Evolutionary conservation across 2,797 vertebrate species (phyloP).

Genomic region (Microctenopoma lineatum): DNA sequence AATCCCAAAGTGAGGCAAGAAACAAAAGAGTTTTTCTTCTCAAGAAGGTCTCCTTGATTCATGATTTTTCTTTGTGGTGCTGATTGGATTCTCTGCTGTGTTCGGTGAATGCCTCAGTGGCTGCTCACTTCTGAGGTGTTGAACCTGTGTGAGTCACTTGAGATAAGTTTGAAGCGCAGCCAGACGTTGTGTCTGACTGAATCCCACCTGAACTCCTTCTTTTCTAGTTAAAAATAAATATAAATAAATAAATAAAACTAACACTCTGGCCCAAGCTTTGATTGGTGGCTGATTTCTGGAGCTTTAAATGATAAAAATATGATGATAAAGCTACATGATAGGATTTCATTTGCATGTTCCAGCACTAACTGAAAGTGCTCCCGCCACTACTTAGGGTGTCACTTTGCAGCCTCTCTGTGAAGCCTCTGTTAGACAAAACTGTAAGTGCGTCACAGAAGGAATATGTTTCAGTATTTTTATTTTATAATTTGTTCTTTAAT

Average conservation of each 20-base stretch:
- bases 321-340: slow-evolving; percentile 50
- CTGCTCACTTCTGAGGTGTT: slow-evolving; percentile 28
- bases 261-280: not conserved
- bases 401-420: slow-evolving; percentile 28
- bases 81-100: slow-evolving; percentile 46
- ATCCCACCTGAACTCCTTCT: slow-evolving; percentile 26
- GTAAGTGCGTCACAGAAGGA: not conserved
- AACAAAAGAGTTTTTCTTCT: slow-evolving; percentile 42
- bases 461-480: slow-evolving; percentile 11
- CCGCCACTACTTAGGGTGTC: slow-evolving; percentile 31
- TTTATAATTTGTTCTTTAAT: slow-evolving; percentile 6
- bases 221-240: not conserved
- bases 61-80: slow-evolving; percentile 31
- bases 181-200: slow-evolving; percentile 13
- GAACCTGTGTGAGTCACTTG: slow-evolving; percentile 38
- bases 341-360: slow-evolving; percentile 38
- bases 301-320: slow-evolving; percentile 26
- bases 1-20: slow-evolving; percentile 49
- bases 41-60: slow-evolving; percentile 51
- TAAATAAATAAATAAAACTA: not conserved
- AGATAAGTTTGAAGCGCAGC: slow-evolving; percentile 24
- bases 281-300: slow-evolving; percentile 25
- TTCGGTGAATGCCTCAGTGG: slow-evolving; percentile 47
- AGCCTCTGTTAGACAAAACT: slow-evolving; percentile 17
- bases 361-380: slow-evolving; percentile 32